Evolutionary conservation across 2,113 vertebrate genomes (phyloP).

Genomic region (Ailuropoda melanoleuca): DNA sequence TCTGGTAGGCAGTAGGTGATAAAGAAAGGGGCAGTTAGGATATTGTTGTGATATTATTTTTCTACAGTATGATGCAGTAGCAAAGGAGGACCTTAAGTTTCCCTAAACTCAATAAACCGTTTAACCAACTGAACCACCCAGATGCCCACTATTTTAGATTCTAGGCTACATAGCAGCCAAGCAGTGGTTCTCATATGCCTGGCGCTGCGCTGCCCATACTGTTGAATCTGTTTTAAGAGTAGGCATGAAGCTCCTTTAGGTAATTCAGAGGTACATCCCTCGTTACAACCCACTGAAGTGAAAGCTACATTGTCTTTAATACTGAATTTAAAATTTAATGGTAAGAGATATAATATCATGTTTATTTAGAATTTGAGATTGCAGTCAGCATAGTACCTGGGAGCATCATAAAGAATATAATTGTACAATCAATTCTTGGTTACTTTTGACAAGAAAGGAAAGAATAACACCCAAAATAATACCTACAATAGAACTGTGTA

Average conservation of each 20-base stretch:
- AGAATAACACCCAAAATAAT: not conserved
- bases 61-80: not conserved
- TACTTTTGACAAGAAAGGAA: slow-evolving; percentile 26
- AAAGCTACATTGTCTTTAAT: not conserved
- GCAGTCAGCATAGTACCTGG: not conserved
- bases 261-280: not conserved
- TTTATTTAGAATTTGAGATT: not conserved
- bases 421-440: not conserved
- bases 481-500: not conserved
- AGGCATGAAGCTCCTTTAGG: not conserved
- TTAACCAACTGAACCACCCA: not conserved
- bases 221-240: not conserved
- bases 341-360: not conserved
- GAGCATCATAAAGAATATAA: not conserved
- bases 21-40: not conserved
- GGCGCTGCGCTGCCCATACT: not conserved
- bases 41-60: not conserved
- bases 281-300: not conserved
- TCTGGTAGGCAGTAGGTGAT: not conserved
- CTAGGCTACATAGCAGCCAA: not conserved
- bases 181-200: not conserved
- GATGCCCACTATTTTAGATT: not conserved
- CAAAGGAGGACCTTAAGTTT: not conserved
- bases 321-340: slow-evolving; percentile 15
- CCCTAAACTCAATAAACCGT: not conserved